A percentile compares a stretch with the other conserved stretches of the same genome.
Evolutionary conservation across 2,113 vertebrate genomes (phyloP).

Genomic region (Epinephelus cyanopodus): DNA sequence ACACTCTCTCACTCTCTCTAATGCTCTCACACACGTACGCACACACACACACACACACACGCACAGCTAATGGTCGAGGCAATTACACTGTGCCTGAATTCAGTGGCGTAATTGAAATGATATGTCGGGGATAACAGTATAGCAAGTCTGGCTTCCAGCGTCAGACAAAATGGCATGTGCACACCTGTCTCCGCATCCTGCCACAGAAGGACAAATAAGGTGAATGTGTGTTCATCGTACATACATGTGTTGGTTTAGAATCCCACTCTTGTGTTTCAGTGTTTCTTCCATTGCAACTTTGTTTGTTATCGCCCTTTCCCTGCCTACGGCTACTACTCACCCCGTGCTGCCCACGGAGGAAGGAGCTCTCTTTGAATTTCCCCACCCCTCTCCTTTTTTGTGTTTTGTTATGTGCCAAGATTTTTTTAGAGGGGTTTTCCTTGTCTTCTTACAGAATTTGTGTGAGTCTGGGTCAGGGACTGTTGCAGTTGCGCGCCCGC

Average conservation of each 20-base stretch:
- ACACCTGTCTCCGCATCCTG: slow-evolving; percentile 21
- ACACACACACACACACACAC: slow-evolving; percentile 5
- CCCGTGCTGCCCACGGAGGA: slow-evolving; percentile 1
- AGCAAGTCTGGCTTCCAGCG: slow-evolving; percentile 43
- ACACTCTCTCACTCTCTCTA: slow-evolving; percentile 23
- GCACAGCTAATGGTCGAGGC: slow-evolving; percentile 57
- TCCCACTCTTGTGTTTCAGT: not conserved
- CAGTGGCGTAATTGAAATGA: slow-evolving; percentile 64
- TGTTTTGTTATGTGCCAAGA: slow-evolving; percentile 38
- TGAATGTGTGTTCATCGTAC: slow-evolving; percentile 5
- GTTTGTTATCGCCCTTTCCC: slow-evolving; percentile 33
- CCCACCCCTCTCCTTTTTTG: not conserved
- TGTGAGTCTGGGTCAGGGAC: slow-evolving; percentile 55
- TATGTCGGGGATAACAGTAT: slow-evolving; percentile 55
- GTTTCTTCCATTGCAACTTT: not conserved
- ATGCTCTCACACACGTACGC: not conserved
- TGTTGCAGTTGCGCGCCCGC: slow-evolving; percentile 48
- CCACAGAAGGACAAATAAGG: slow-evolving; percentile 23
- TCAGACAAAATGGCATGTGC: slow-evolving; percentile 38
- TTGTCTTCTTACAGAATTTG: slow-evolving; percentile 47
- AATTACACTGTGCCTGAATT: slow-evolving; percentile 64
- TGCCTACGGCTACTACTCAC: slow-evolving; percentile 12
- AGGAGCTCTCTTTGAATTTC: slow-evolving; percentile 24
- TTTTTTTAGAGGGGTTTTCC: slow-evolving; percentile 70
- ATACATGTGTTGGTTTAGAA: slow-evolving; percentile 21